Conservation (phyloP, 2,888 invertebrate genomes). For the Ypsolopha sequella region DNA sequence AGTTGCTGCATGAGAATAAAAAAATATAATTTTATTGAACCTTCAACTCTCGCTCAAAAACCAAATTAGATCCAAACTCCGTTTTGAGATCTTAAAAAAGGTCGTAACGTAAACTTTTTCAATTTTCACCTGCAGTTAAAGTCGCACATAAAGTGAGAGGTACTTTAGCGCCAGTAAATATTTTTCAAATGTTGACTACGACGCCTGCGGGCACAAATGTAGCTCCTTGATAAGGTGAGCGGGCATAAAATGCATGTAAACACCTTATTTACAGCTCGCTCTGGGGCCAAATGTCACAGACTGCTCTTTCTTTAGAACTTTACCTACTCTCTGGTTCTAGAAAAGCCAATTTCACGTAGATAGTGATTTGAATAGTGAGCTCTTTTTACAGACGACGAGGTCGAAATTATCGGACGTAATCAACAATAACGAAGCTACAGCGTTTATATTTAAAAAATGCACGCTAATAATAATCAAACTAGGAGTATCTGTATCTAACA, state of each 20-base stretch:
- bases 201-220: constrained; percentile 39
- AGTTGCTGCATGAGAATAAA: background rate
- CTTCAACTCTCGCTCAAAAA: constrained; percentile 8
- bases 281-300: constrained; percentile 38
- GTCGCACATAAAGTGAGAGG: constrained; percentile 45
- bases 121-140: constrained; percentile 65
- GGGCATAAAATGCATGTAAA: constrained; percentile 61
- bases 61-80: constrained; percentile 45
- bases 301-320: constrained; percentile 19
- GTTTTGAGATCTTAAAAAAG: constrained; percentile 48
- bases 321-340: too few relatives aligned
- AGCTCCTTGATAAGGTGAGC: constrained; percentile 51
- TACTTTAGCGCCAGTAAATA: constrained; percentile 39
- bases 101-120: constrained; percentile 66
- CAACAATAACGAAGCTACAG: too few relatives aligned
- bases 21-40: background rate
- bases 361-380: too few relatives aligned
- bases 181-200: constrained; percentile 21
- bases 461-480: too few relatives aligned
- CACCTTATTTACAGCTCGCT: constrained; percentile 44
- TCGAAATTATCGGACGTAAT: too few relatives aligned
- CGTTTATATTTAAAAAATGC: too few relatives aligned
- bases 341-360: too few relatives aligned
- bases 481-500: too few relatives aligned
- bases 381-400: too few relatives aligned